Base-by-base conservation (phyloP, 1,140 invertebrate species). In the Leucophenga varia region DNA sequence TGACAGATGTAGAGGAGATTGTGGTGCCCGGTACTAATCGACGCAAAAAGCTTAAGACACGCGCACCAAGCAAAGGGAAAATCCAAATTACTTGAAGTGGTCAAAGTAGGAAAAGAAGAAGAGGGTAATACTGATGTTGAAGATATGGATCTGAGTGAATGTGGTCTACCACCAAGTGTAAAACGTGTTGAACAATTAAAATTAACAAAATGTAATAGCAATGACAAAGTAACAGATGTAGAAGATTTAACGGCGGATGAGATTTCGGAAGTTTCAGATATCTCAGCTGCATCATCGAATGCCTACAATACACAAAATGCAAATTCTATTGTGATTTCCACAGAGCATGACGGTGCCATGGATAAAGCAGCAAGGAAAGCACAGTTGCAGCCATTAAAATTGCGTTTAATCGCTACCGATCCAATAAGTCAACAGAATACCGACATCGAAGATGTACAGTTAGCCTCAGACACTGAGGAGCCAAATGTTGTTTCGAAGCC, bases 1-100 rank as follows among this genome's bases (percentile, higher is more conserved):
- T 77, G 0, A 81, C 79, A 13, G 80, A 81, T 55, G 79, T 78
- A 1, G 80, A 82, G 61, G 80, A 81, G 39, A 61, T 81, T 21
- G 65, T 74, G 43, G 46, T 79, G 16, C 61, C 64, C 8, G 65
- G 57, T 7, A 72, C 65, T 3, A 70, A 71, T 39, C 52, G 68
- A 3, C 63, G 72, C 36, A 72, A 72, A 46, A 72, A 72, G 52
- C 19, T 72, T 3, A 72, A 74, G 53, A 61, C 65, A 9, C 61
- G 71, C 30, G 57, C 55, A 16, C 38, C 49, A 2, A 72, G 63
- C 52, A 68, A 70, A 54, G n/a, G 59, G 58, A 17, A 72, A 72
- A 17, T 58, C 55, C 20, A 64, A 72, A 43, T 19, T 61, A 13
- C 53, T 72, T 3, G 69, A 69, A 2, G 47, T 60, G 2, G 36